phyloP scores from a whole-genome alignment of 1,140 invertebrate genomes.

The Neelides sp. region DNA sequence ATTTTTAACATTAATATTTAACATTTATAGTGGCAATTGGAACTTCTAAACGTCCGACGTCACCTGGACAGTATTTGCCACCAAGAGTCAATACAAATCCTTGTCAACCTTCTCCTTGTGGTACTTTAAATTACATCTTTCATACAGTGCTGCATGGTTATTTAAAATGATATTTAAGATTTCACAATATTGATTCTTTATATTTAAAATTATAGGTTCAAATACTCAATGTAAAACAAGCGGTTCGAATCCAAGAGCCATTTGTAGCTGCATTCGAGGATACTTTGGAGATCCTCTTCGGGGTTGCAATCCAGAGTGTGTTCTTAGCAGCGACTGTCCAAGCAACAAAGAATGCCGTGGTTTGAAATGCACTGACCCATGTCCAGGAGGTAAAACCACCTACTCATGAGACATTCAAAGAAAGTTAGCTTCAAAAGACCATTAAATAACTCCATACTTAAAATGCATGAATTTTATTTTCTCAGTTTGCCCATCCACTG shows the following conservation, averaged over 20 bases:
- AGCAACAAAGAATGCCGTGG: slow-evolving; percentile 48
- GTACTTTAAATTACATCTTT: slow-evolving; percentile 50
- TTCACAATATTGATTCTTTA: slow-evolving; percentile 38
- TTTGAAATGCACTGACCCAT: slow-evolving; percentile 54
- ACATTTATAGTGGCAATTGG: too few species aligned
- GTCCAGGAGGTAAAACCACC: slow-evolving; percentile 36
- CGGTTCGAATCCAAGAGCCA: neutral
- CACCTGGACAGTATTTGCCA: too few species aligned
- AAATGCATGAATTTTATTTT: slow-evolving; percentile 29
- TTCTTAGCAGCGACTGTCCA: slow-evolving; percentile 51
- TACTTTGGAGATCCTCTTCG: slow-evolving; percentile 22
- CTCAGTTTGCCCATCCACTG: slow-evolving; percentile 71
- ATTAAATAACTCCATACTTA: slow-evolving; percentile 8
- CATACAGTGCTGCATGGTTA: slow-evolving; percentile 47
- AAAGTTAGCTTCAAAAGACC: too few species aligned
- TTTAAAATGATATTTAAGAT: slow-evolving; percentile 45
- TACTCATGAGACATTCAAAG: too few species aligned
- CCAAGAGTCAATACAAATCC: slow-evolving; percentile 39
- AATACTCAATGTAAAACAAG: slow-evolving; percentile 8
- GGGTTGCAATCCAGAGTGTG: slow-evolving; percentile 40
- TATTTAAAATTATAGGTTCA: neutral
- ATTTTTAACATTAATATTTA: too few species aligned
- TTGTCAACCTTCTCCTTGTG: slow-evolving; percentile 57
- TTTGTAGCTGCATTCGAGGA: slow-evolving; percentile 12
- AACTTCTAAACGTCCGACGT: too few species aligned